phyloP scores from a whole-genome alignment of 1,140 invertebrate species.

The Papilio xuthus region DNA sequence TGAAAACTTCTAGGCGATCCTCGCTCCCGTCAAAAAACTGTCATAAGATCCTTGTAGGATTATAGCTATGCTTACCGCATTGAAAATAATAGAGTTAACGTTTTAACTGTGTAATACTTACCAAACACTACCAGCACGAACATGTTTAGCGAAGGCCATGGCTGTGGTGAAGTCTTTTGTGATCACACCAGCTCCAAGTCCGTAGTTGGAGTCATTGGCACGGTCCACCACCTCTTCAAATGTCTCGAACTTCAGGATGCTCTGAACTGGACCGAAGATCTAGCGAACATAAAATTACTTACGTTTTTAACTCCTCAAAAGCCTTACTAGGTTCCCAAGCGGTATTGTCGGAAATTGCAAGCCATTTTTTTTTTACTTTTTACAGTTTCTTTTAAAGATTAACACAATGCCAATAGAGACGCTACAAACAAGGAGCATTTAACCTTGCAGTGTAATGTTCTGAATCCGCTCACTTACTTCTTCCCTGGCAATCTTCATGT shows the following conservation, averaged over 20 bases:
- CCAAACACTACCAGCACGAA: slow-evolving; percentile 95
- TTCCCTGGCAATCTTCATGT: slow-evolving; percentile 91
- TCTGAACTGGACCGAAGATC: slow-evolving; percentile 96
- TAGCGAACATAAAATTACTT: slow-evolving; percentile 42
- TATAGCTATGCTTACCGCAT: too few relatives aligned
- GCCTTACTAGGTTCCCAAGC: too few relatives aligned
- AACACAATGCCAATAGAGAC: neutral
- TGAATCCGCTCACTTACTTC: slow-evolving; percentile 79
- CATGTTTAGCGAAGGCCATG: slow-evolving; percentile 86
- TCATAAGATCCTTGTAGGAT: too few relatives aligned
- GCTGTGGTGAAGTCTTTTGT: slow-evolving; percentile 95
- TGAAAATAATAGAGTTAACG: neutral
- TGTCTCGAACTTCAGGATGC: slow-evolving; percentile 93
- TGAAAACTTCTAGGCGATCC: too few relatives aligned
- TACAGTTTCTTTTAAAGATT: too few relatives aligned
- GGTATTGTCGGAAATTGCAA: too few relatives aligned
- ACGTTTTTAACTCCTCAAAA: slow-evolving; percentile 48
- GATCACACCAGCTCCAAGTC: slow-evolving; percentile 94
- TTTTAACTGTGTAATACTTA: too few relatives aligned
- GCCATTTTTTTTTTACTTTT: too few relatives aligned
- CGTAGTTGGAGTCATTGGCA: slow-evolving; percentile 94
- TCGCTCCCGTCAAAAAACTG: too few relatives aligned
- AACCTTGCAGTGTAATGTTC: neutral
- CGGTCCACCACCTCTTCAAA: slow-evolving; percentile 95
- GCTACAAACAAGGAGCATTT: too few relatives aligned